Evolutionary conservation across 2,888 invertebrate genomes (phyloP), one percentile per base, ranked within the genome.

Genomic region (Parnassius orleans): DNA sequence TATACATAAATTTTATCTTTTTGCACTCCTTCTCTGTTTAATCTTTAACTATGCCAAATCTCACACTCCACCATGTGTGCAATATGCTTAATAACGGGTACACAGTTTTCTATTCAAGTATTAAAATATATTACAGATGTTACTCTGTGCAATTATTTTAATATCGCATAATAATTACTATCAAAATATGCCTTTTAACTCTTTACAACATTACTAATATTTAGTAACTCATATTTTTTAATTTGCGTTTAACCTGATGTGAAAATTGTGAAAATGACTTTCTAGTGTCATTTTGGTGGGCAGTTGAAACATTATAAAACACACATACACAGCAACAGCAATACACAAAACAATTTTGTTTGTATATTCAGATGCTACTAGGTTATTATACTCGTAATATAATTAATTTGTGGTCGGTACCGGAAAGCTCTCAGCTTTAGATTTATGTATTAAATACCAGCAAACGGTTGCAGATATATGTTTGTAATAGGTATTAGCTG

Each of bases 351-450:
- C 57, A 53, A 53, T 53, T 44, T 10, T 43, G 43, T 33, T 33
- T 52, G 10, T 65, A 65, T 67, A 66, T 67, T 69, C 68, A 65
- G 66, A 70, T 68, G 67, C 65, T 74, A 65, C 70, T 77, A 76
- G 76, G 80, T 78, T 80, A 80, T 73, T 74, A 66, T 80, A 80
- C 72, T 74, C 67, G 75, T 80, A 77, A 78, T 79, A 78, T 80
- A 84, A 86, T 86, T 86, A 85, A 86, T 86, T 84, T 81, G 82
- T 82, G 84, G 83, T 75, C 76, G 78, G 80, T 78, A 81, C 79
- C 82, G 78, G 83, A 80, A 82, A 83, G 80, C 83, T 79, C 78
- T 74, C 73, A 72, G 72, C 72, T 75, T 69, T 78, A 79, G 82
- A 86, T 86, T 83, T 85, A 86, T 85, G 83, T 48, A 77, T 77